A percentile compares a stretch with the other conserved stretches of the same genome.
phyloP scores from a whole-genome alignment of 2,797 vertebrate genomes.

The Helicolenus hilgendorfi region DNA sequence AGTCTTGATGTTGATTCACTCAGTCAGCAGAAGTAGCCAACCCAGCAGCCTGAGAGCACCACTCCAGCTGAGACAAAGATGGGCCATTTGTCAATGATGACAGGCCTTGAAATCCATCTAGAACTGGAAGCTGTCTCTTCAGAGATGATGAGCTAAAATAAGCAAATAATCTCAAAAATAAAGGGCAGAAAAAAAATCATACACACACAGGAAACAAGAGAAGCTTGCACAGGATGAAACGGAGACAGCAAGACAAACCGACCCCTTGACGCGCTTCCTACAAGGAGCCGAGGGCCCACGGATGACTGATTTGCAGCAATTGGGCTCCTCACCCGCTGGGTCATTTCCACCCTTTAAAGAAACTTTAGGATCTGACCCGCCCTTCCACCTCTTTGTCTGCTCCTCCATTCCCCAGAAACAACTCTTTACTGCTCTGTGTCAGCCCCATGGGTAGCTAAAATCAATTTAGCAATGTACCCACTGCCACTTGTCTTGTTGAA shows the following conservation, averaged over 20 bases:
- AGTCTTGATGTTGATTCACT: not conserved
- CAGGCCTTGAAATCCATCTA: not conserved
- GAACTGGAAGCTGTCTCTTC: constrained; percentile 23
- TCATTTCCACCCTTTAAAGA: constrained; percentile 51
- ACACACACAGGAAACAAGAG: not conserved
- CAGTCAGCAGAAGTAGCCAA: not conserved
- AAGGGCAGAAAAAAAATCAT: not conserved
- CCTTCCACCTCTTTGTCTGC: constrained; percentile 33
- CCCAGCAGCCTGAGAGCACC: not conserved
- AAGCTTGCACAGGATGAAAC: constrained; percentile 30
- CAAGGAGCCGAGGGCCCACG: not conserved
- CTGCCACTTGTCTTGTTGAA: not conserved
- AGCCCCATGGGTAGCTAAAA: not conserved
- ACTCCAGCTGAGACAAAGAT: not conserved
- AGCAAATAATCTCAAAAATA: constrained; percentile 26
- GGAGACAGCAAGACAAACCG: constrained; percentile 47
- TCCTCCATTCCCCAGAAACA: not conserved
- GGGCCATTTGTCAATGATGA: constrained; percentile 14
- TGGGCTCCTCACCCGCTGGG: constrained; percentile 26
- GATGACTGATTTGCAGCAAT: constrained; percentile 27
- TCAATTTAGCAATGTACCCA: not conserved
- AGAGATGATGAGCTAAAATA: constrained; percentile 20
- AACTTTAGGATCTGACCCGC: not conserved
- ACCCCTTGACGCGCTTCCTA: constrained; percentile 55
- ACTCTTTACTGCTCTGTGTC: not conserved